Conservation (phyloP, 1,140 invertebrate genomes). For the Lasaia peninsularis region DNA sequence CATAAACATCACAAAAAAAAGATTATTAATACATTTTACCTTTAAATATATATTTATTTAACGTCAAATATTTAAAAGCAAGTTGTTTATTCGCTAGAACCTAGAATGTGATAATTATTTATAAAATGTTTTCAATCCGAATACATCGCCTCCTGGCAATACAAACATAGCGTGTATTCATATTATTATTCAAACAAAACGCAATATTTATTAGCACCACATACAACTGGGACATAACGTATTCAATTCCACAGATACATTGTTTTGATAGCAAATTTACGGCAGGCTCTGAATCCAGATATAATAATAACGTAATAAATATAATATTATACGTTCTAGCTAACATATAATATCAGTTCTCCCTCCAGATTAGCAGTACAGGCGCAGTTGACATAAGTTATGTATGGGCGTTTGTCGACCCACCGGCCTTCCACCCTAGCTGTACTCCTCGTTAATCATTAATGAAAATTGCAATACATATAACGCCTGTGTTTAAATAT, state of each 20-base stretch:
- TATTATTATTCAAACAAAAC: background rate
- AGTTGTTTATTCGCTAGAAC: no score
- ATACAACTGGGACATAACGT: background rate
- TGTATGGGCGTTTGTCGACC: slow-evolving; percentile 51
- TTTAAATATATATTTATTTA: no score
- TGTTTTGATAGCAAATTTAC: slow-evolving; percentile 4
- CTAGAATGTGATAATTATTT: no score
- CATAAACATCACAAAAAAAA: no score
- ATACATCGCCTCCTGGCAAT: no score
- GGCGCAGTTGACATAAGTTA: slow-evolving; percentile 53
- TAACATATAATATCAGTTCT: slow-evolving; percentile 13
- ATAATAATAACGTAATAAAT: slow-evolving; percentile 5
- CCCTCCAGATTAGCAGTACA: slow-evolving; percentile 48
- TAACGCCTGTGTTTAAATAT: slow-evolving; percentile 65
- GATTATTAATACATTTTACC: no score
- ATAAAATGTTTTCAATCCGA: no score
- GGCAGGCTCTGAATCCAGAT: background rate
- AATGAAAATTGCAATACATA: slow-evolving; percentile 74
- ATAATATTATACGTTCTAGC: slow-evolving; percentile 4
- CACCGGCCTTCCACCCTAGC: slow-evolving; percentile 31
- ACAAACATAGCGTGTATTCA: background rate
- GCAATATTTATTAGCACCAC: background rate
- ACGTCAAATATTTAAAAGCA: no score
- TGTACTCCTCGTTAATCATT: slow-evolving; percentile 60
- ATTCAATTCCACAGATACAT: slow-evolving; percentile 4